Evolutionary conservation across 1,140 invertebrate species (phyloP).

Genomic region (Copidosoma floridanum): DNA sequence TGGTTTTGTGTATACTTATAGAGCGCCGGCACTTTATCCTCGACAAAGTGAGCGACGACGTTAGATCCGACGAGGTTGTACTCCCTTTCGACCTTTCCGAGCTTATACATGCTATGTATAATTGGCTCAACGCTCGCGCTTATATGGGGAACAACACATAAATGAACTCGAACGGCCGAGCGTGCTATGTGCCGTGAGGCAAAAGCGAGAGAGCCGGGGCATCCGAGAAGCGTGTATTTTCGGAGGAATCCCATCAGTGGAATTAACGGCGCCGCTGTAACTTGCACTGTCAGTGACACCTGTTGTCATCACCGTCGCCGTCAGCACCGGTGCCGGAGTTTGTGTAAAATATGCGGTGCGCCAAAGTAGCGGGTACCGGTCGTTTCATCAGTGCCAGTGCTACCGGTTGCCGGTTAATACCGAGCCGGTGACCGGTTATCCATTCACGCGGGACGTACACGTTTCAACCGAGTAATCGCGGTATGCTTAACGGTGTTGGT

Average conservation of each 20-base stretch:
- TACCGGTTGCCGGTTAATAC: neutral
- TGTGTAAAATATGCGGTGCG: neutral
- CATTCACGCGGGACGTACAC: neutral
- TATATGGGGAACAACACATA: too few species aligned
- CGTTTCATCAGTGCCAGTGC: neutral
- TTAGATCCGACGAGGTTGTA: too few species aligned
- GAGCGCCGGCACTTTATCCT: neutral
- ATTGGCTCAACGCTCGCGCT: too few species aligned
- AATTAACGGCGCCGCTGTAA: conserved; percentile 34
- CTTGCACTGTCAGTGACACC: conserved; percentile 37
- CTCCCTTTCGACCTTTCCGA: too few species aligned
- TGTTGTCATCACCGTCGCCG: conserved; percentile 30
- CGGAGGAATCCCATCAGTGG: too few species aligned
- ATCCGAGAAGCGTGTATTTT: too few species aligned
- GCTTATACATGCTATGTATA: too few species aligned
- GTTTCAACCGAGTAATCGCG: neutral
- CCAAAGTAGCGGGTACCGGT: neutral
- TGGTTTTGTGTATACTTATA: too few species aligned
- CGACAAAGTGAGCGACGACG: neutral
- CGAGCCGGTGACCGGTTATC: neutral
- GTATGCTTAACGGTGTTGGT: too few species aligned
- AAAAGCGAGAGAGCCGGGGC: too few species aligned
- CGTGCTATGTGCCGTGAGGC: too few species aligned
- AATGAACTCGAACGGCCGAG: too few species aligned
- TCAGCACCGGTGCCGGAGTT: neutral